These are phyloP conservation scores for Pterophyllum scalare DNA, from an alignment of 2,113 vertebrate species.

Conservation along the genomic window DNA sequence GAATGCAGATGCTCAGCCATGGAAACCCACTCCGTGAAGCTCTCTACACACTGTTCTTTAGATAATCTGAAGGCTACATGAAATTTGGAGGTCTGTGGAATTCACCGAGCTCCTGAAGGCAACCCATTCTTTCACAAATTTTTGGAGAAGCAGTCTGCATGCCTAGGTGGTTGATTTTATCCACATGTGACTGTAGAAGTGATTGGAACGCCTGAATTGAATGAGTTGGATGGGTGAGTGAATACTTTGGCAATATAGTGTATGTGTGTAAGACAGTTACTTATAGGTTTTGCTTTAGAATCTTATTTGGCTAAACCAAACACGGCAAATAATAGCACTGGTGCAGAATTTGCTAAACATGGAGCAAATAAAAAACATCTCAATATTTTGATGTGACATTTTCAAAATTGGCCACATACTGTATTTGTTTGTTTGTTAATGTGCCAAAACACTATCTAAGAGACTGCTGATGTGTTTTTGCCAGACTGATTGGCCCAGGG, in stretches of 20 bases:
- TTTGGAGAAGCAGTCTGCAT: too few relatives aligned
- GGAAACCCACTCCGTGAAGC: too few relatives aligned
- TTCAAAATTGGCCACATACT: slow-evolving; percentile 29
- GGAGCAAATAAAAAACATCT: background rate
- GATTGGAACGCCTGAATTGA: too few relatives aligned
- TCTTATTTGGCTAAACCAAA: background rate
- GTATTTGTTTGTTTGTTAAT: slow-evolving; percentile 33
- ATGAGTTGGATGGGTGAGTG: too few relatives aligned
- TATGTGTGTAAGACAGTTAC: background rate
- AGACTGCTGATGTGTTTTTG: slow-evolving; percentile 21
- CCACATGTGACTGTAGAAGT: too few relatives aligned
- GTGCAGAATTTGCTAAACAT: background rate
- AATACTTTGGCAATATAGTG: background rate
- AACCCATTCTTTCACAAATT: too few relatives aligned
- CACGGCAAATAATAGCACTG: background rate
- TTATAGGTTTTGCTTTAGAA: background rate
- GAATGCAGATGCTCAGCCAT: too few relatives aligned
- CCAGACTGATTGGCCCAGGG: slow-evolving; percentile 7
- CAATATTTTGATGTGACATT: slow-evolving; percentile 31
- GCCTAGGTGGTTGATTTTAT: too few relatives aligned
- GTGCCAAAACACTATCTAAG: slow-evolving; percentile 7
- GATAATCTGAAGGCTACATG: too few relatives aligned
- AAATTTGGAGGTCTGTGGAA: too few relatives aligned
- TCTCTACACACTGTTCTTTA: too few relatives aligned
- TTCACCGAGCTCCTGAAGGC: too few relatives aligned